Evolutionary conservation across 2,113 vertebrate species (phyloP), one percentile per base, ranked within the genome.

Genomic region (Baryphthengus martii): DNA sequence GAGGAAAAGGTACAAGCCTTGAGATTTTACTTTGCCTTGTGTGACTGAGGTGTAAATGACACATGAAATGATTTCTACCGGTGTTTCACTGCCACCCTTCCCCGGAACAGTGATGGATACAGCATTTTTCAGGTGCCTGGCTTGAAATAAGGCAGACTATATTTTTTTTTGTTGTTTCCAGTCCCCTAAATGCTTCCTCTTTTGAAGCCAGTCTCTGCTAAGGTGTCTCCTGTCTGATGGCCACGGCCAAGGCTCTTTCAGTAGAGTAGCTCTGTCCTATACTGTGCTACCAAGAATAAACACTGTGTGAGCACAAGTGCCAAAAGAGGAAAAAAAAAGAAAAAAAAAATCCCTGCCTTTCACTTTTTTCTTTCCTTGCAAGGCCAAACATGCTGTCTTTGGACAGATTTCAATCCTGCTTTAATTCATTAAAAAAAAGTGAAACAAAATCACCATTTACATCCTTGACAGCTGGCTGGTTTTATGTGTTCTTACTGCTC

Each of bases 301-400:
- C 97, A 98, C 96, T 96, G 96, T 68, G 37, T 90, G 96, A 98
- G 96, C 92, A 65, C 86, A 98, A 98, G 95, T 97, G 98, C 97
- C 93, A 92, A 97, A 97, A 97, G 86, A 97, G 94, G 12, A 90
- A 45, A 96, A 89, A 74, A 98, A 97, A 98, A 7, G n/a, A n/a
- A 91, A 45, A 97, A 91, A 79, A 98, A 98, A 98, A 97, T 97
- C 93, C 93, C 87, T 92, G 89, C 93, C 96, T 98, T 98, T 98
- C 95, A 96, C 98, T 98, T 96, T 90, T 96, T 98, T 97, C 94
- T 97, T 98, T 95, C 96, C 90, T 97, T 97, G 98, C 98, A 98
- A 98, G 98, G 97, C 98, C 97, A 98, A 99, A 98, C 98, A 98
- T 98, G 98, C 98, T 99, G 97, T 95, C 98, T 98, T 98, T 99